A percentile compares a stretch with the other conserved stretches of the same genome.
Evolutionary conservation across 2,888 invertebrate species (phyloP).

Genomic region (Diplolepis rosae): DNA sequence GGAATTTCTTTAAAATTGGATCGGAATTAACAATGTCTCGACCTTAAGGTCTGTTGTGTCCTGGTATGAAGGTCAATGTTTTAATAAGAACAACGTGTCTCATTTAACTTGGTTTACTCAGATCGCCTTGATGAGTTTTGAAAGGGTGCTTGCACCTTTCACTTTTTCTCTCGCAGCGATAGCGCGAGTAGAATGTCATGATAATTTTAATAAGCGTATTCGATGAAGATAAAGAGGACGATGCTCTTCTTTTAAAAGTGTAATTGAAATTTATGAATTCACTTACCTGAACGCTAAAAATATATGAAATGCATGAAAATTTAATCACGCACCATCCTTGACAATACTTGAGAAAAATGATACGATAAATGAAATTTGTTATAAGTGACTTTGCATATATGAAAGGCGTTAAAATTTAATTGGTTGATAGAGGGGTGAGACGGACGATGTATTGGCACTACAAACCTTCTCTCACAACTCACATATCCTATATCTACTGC

Average conservation of each 20-base stretch:
- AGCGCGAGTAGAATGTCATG: constrained; percentile 26
- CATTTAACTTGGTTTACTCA: constrained; percentile 7
- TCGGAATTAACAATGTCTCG: constrained; percentile 1
- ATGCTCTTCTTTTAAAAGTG: neutral
- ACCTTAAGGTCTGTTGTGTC: constrained; percentile 17
- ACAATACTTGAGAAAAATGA: no score
- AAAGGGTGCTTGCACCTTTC: constrained; percentile 33
- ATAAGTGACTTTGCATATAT: no score
- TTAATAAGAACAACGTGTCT: constrained; percentile 18
- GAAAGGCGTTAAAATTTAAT: no score
- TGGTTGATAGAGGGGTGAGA: no score
- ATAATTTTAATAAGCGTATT: constrained; percentile 13
- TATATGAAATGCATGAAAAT: no score
- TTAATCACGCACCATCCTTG: no score
- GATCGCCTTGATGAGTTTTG: constrained; percentile 7
- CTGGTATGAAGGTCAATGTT: constrained; percentile 25
- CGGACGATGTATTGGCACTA: no score
- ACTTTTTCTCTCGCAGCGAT: constrained; percentile 29
- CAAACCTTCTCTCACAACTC: no score
- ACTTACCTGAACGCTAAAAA: no score
- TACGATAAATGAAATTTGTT: no score
- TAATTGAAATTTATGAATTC: no score
- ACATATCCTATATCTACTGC: no score
- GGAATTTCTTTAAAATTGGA: constrained; percentile 13
- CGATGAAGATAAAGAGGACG: neutral